Evolutionary conservation across 1,140 invertebrate species (phyloP), one percentile per base, ranked within the genome.

Genomic region (Halictus rubicundus): DNA sequence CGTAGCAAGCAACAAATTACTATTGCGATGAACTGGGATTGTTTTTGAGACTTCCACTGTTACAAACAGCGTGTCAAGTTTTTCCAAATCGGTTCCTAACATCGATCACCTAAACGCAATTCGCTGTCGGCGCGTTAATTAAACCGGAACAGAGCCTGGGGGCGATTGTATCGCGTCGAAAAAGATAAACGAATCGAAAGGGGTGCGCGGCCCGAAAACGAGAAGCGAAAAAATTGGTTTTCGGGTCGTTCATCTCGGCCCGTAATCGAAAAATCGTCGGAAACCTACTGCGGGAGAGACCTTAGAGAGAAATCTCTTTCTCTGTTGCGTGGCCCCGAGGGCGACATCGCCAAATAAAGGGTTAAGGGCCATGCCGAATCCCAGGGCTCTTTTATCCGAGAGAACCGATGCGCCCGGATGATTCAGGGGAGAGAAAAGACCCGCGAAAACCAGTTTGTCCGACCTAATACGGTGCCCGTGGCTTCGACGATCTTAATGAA

Each of bases 361-460:
- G 85, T 87, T 82, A 88, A 89, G 87, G 87, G 82, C 72, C 81
- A 86, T 69, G 78, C 65, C 81, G 78, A 82, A 80, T 88, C 86
- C 83, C 84, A 80, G 57, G 68, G 46, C 64, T 69, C 85, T 85
- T 87, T 90, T 87, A 89, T 87, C 85, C 77, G 76, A 39, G 42
- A n/a, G n/a, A n/a, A 66, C 59, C 66, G 73, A 80, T 83, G 64
- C 80, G 75, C 80, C 57, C 54, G 80, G 79, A 85, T 81, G 87
- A 86, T 77, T 84, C 68, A 68, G 68, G 81, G 83, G 68, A 86
- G 87, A 84, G 85, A 86, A 89, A 87, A 86, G 84, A 87, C 66
- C 81, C 89, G 90, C 89, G 89, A 88, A 88, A 91, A 90, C 88
- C 89, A 90, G 89, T 91, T 91, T 88, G 81, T 87, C 80, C 83